These are phyloP conservation scores for Aphis craccivora DNA, from an alignment of 1,140 invertebrate genomes.

Conservation along the genomic window DNA sequence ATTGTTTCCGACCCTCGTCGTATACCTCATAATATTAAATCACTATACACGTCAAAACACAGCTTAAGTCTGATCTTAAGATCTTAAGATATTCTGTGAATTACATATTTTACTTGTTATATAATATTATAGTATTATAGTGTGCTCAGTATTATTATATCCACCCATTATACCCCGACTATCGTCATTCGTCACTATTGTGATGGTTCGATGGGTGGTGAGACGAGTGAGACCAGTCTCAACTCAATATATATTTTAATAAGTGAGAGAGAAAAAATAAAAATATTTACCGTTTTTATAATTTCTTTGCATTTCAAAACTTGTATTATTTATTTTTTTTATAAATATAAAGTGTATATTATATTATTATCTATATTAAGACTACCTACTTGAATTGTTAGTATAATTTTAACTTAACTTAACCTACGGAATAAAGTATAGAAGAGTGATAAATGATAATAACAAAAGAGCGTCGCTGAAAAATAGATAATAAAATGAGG, in stretches of 20 bases:
- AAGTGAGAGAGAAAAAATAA: background rate
- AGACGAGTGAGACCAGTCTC: no score
- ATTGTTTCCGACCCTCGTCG: background rate
- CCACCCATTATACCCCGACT: background rate
- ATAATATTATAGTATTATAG: background rate
- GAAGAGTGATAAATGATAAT: no score
- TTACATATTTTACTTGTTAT: background rate
- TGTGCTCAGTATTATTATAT: no score
- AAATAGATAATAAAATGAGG: background rate
- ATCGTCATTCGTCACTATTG: background rate
- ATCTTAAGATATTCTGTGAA: background rate
- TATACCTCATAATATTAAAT: background rate
- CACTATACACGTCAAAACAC: background rate
- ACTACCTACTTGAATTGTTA: no score
- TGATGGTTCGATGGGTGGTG: background rate
- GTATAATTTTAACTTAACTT: background rate
- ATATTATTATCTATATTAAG: no score
- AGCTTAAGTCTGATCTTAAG: no score
- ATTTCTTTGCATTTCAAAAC: background rate
- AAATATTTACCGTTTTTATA: background rate
- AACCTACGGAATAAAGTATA: no score
- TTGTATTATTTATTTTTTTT: background rate
- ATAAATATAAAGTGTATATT: no score
- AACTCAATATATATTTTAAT: no score
- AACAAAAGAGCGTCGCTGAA: no score